Conservation (phyloP, 2,888 invertebrate genomes). For the Sicus ferrugineus region DNA sequence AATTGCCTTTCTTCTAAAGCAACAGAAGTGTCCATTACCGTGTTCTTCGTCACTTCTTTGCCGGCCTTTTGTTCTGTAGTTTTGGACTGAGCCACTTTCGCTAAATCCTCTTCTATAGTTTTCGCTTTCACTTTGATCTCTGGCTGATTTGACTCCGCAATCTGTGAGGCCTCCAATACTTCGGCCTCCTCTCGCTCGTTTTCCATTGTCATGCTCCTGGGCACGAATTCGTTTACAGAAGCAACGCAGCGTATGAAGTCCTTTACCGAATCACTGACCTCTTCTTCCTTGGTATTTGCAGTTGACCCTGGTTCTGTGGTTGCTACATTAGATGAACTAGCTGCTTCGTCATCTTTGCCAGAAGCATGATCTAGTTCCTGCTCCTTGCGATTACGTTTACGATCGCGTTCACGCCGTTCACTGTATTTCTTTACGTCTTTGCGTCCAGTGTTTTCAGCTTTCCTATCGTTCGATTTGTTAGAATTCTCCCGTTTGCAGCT, state of each 20-base stretch:
- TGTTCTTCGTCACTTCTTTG: slow-evolving; percentile 16
- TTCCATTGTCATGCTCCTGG: no score
- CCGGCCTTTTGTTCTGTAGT: neutral
- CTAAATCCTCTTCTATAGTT: slow-evolving; percentile 22
- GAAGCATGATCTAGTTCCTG: slow-evolving; percentile 9
- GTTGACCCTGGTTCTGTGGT: slow-evolving; percentile 2
- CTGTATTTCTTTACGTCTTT: slow-evolving; percentile 54
- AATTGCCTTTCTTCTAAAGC: slow-evolving; percentile 30
- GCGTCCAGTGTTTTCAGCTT: slow-evolving; percentile 40
- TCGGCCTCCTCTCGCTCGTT: slow-evolving; percentile 41
- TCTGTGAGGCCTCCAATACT: neutral
- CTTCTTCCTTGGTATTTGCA: slow-evolving; percentile 31
- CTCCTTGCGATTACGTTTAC: slow-evolving; percentile 40
- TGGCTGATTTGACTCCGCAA: slow-evolving; percentile 6
- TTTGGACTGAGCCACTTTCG: slow-evolving; percentile 9
- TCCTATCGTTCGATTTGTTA: slow-evolving; percentile 38
- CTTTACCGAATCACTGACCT: slow-evolving; percentile 46
- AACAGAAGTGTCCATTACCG: neutral
- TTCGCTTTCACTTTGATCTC: slow-evolving; percentile 28
- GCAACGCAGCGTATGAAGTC: slow-evolving; percentile 50
- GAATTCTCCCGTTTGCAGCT: slow-evolving; percentile 38
- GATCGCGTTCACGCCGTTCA: slow-evolving; percentile 48
- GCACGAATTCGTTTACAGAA: slow-evolving; percentile 45
- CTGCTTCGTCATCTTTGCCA: neutral
- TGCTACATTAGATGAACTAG: neutral